phyloP scores from a whole-genome alignment of 1,140 invertebrate genomes.

The Penaeus japonicus region DNA sequence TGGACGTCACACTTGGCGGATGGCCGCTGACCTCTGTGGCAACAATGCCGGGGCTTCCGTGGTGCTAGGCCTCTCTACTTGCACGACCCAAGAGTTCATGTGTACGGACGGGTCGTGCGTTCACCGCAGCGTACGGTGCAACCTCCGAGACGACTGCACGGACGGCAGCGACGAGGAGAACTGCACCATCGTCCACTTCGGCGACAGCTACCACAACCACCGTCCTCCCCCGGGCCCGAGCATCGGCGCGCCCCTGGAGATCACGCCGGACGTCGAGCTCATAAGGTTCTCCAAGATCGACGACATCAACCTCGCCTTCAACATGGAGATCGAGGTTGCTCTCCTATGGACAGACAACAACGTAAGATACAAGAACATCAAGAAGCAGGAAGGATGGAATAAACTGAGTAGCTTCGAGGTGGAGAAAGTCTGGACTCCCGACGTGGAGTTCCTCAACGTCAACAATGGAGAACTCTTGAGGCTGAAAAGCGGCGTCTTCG shows the following conservation, averaged over 20 bases:
- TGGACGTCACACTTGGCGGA: neutral
- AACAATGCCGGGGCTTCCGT: neutral
- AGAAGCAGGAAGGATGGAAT: slow-evolving; percentile 28
- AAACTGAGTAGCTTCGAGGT: neutral
- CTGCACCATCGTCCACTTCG: slow-evolving; percentile 34
- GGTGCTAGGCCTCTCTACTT: slow-evolving; percentile 18
- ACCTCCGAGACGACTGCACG: slow-evolving; percentile 30
- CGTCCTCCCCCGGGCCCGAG: slow-evolving; percentile 21
- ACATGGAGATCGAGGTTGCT: slow-evolving; percentile 38
- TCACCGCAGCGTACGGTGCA: slow-evolving; percentile 7
- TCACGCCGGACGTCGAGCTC: slow-evolving; percentile 20
- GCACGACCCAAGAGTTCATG: slow-evolving; percentile 34
- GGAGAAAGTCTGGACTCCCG: slow-evolving; percentile 22
- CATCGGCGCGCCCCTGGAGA: neutral
- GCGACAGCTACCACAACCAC: slow-evolving; percentile 38
- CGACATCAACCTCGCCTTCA: slow-evolving; percentile 40
- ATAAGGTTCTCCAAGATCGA: slow-evolving; percentile 42
- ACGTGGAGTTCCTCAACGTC: slow-evolving; percentile 36
- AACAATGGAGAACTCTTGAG: slow-evolving; percentile 14
- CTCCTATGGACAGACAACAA: slow-evolving; percentile 17
- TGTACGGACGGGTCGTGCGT: slow-evolving; percentile 45
- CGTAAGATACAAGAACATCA: slow-evolving; percentile 4
- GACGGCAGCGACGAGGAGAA: slow-evolving; percentile 43
- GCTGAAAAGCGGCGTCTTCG: neutral
- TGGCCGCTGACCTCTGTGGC: neutral